Base-by-base conservation (phyloP, 2,888 invertebrate genomes). In the Lissonota sp. region DNA sequence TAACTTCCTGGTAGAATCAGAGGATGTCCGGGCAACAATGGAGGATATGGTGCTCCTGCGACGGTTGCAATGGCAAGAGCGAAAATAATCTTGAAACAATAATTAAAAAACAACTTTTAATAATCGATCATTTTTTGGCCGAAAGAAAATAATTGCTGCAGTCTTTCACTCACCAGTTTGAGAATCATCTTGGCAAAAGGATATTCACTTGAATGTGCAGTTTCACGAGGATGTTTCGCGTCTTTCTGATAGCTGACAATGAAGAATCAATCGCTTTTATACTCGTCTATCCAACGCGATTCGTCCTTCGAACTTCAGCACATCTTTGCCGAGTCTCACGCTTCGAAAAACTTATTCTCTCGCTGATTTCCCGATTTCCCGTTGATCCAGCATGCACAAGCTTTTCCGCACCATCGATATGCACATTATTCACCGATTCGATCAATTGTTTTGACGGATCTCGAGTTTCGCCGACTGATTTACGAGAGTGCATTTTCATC, bases 11-110 rank as follows among this genome's bases (percentile, higher is more conserved):
- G 78, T 10, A 78, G 72, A 69, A 80, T 58, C 4, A 72, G 26
- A 40, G 74, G 70, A 51, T 78, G 71, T 26, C 74, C 64, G 40
- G 67, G 62, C n/a, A 74, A 42, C 42, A 82, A 6, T 2, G 83
- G 82, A 42, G 83, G 83, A 78, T 80, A 83, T 42, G 83, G 81
- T 6, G 82, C 80, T 37, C 70, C 77, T 8, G 37, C 46, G 40
- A 62, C 46, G 58, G 70, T 42, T 57, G 75, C 79, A 40, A 83
- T 60, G n/a, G 75, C 64, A 16, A 83, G 51, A 53, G 75, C 8
- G 37, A 80, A 39, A 39, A 80, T 14, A 44, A 69, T 44, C 66
- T 75, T 39, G 8, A 67, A 67, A 57, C 1, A 51, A 51, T 51
- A n/a, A 51, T 51, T 51, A 7, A 26, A 44, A 44, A 64, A 44